A percentile compares a stretch with the other conserved stretches of the same genome.
Evolutionary conservation across 2,113 vertebrate species (phyloP).

Genomic region (Maccullochella peelii): DNA sequence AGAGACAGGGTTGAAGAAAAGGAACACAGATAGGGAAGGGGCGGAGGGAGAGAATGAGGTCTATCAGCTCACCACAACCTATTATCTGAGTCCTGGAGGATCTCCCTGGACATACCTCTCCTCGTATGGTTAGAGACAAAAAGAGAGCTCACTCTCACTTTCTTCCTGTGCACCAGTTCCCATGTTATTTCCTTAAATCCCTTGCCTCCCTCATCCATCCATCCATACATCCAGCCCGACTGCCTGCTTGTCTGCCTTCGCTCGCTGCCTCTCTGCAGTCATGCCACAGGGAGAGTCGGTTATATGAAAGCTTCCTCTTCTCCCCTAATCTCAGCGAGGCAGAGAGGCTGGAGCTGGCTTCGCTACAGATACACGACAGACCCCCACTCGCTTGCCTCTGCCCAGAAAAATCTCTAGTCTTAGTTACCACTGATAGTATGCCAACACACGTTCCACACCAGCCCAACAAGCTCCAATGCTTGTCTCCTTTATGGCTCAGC

Average conservation of each 20-base stretch:
- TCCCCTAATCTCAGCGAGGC: slow-evolving; percentile 70
- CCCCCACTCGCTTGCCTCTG: slow-evolving; percentile 49
- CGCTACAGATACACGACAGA: slow-evolving; percentile 64
- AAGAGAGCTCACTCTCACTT: slow-evolving; percentile 34
- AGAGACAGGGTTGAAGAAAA: slow-evolving; percentile 21
- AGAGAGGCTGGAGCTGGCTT: slow-evolving; percentile 66
- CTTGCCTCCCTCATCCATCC: slow-evolving; percentile 30
- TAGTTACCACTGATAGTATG: slow-evolving; percentile 41
- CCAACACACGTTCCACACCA: slow-evolving; percentile 39
- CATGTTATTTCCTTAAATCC: slow-evolving; percentile 51
- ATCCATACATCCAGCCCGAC: slow-evolving; percentile 9
- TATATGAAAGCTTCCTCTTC: slow-evolving; percentile 67
- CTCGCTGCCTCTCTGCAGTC: slow-evolving; percentile 26
- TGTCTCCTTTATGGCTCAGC: slow-evolving; percentile 32
- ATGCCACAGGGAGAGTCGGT: slow-evolving; percentile 62
- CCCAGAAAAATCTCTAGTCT: slow-evolving; percentile 61
- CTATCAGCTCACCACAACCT: slow-evolving; percentile 52
- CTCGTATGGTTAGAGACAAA: slow-evolving; percentile 48
- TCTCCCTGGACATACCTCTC: slow-evolving; percentile 15
- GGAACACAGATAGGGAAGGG: slow-evolving; percentile 25
- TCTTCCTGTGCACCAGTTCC: slow-evolving; percentile 36
- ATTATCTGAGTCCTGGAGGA: slow-evolving; percentile 59
- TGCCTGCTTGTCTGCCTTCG: neutral
- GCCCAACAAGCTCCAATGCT: slow-evolving; percentile 33
- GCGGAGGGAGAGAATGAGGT: slow-evolving; percentile 40